Evolutionary conservation across 1,140 invertebrate genomes (phyloP), one percentile per base, ranked within the genome.

Genomic region (Eulimnadia texana): DNA sequence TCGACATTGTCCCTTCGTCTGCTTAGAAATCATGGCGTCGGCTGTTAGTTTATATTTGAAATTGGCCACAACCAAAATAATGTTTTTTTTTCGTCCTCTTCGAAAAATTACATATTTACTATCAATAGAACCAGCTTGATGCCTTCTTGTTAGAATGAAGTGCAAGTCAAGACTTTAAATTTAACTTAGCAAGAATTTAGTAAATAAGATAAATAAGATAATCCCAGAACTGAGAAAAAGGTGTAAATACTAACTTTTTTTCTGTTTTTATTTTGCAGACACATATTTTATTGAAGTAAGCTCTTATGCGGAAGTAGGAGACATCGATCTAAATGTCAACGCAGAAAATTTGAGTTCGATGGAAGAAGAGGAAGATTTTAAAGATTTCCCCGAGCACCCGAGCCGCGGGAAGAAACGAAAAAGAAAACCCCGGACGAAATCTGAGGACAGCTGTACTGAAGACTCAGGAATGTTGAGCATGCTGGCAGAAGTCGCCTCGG

Each of bases 401-500:
- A 16, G 16, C 6, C 6, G 33, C 33, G 33, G 6, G 6, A 42
- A 16, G 33, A 42, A 42, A 16, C 33, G 33, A 16, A 42, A 42
- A 42, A 6, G 33, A 6, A 42, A 42, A 16, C 6, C 33, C 33
- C 6, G 33, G 33, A 42, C 33, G 10, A 57, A 27, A 57, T 27
- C 27, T 33, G 55, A 57, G 10, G 55, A 57, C 22, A 51, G 50
- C 9, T 61, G 51, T 27, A 24, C 19, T 28, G 13, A 50, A n/a
- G 49, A 28, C 27, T 29, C 20, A 20, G 50, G 60, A 13, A 24
- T 77, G 49, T 63, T 78, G 50, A 73, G 76, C 64, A 77, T 78
- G 73, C 64, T 78, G 42, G 76, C 77, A 22, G 76, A 77, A 69
- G 76, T 78, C 3, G 77, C 77, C 25, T 77, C 76, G 1, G 75